These are phyloP conservation scores for Cremastobaeus sp. DNA, from an alignment of 2,888 invertebrate genomes.

Conservation along the genomic window DNA sequence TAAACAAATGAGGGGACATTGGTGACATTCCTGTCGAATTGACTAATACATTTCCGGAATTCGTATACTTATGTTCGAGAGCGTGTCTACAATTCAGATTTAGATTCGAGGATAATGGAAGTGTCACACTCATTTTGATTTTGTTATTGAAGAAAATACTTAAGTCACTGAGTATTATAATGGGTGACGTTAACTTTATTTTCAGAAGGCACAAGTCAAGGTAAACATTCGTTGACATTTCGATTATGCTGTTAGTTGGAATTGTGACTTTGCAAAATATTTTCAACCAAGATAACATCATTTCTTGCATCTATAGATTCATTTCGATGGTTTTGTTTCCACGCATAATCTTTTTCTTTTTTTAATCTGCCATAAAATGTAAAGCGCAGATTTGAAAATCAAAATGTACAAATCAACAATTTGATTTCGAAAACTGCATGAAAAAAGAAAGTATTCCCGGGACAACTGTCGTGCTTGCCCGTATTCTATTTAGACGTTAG, in stretches of 20 bases:
- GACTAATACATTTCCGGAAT: background rate
- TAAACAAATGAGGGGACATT: no score
- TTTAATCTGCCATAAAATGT: no score
- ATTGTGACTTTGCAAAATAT: conserved; percentile 5
- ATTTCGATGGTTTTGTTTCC: background rate
- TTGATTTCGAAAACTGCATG: no score
- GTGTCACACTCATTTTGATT: conserved; percentile 10
- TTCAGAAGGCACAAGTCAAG: conserved; percentile 20
- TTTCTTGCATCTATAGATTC: background rate
- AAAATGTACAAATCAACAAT: no score
- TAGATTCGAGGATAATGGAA: background rate
- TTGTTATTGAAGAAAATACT: conserved; percentile 2
- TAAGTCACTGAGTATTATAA: conserved; percentile 11
- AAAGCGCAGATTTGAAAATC: no score
- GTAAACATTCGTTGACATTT: conserved; percentile 25
- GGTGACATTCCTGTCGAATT: conserved; percentile 15
- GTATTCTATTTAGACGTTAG: no score
- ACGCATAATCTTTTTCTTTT: no score
- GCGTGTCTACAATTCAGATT: conserved; percentile 10
- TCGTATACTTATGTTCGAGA: background rate
- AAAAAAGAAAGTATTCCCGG: no score
- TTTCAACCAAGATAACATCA: no score
- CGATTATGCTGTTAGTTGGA: background rate
- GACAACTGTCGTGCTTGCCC: no score
- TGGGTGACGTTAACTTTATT: conserved; percentile 15